Conservation (phyloP, 53 echinoderm and acorn worm genomes). For the Holothuria scabra region DNA sequence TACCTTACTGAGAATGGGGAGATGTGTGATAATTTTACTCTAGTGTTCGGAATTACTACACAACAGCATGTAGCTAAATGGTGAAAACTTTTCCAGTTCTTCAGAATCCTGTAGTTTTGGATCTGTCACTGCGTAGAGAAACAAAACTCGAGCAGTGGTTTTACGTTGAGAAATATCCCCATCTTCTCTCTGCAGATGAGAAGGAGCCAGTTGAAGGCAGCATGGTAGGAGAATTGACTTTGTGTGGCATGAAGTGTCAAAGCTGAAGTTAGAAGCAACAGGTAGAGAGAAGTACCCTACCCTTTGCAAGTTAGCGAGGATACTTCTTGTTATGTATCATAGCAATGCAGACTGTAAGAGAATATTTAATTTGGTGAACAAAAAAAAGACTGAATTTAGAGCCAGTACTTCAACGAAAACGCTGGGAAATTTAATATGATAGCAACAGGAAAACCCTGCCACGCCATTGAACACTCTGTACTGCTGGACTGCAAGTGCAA, state of each 20-base stretch:
- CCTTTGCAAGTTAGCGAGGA: constrained; percentile 31
- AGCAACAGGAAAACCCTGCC: no score
- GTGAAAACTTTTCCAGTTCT: constrained; percentile 46
- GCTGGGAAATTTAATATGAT: no score
- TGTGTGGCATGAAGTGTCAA: constrained; percentile 44
- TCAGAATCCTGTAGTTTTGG: constrained; percentile 48
- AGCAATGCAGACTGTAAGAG: no score
- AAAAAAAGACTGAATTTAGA: constrained; percentile 58
- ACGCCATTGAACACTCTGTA: no score
- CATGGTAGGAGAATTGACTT: constrained; percentile 35
- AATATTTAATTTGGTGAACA: constrained; percentile 59
- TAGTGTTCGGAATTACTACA: constrained; percentile 45
- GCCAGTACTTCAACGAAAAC: no score
- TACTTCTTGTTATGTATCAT: constrained; percentile 57
- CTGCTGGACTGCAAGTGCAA: constrained; percentile 18
- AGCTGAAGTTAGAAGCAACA: constrained; percentile 47
- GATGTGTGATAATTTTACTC: constrained; percentile 51
- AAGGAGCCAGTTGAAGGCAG: constrained; percentile 37
- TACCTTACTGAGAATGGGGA: constrained; percentile 42
- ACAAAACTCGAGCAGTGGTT: constrained; percentile 33
- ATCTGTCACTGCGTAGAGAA: constrained; percentile 27
- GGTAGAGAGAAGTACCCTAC: constrained; percentile 45
- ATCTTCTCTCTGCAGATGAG: constrained; percentile 40
- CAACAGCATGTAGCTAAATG: no score
- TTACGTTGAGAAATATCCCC: constrained; percentile 30